Evolutionary conservation across 2,797 vertebrate species (phyloP), one percentile per base, ranked within the genome.

Genomic region (Labroides dimidiatus): DNA sequence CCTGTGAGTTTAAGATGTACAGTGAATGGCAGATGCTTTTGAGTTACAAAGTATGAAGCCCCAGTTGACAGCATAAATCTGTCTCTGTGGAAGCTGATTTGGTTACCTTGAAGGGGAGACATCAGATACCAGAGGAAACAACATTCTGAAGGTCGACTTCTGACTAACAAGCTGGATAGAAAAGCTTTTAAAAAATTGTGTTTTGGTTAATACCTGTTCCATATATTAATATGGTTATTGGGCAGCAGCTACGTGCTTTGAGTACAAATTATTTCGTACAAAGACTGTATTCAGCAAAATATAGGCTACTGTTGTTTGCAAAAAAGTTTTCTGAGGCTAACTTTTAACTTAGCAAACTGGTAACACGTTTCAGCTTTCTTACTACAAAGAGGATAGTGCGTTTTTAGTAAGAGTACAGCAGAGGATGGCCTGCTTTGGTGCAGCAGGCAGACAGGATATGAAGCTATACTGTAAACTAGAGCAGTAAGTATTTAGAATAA

Each of bases 141-240:
- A 44, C 15, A 69, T 63, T 62, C 51, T 50, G 42, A 39, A 37
- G 12, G 14, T 63, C 54, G 14, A 49, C 27, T 58, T 44, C 45
- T 64, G 24, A 58, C 43, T 13, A 64, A 62, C 62, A 64, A 17
- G 13, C 41, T 71, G 13, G 11, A 55, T 66, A 82, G 68, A 79
- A 84, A 77, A 81, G 58, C 45, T 39, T 67, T 58, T 59, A 6
- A 77, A 87, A 78, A 84, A 78, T 80, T 61, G 62, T 24, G 43
- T 56, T 44, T 51, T 64, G n/a, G 51, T 53, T 24, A 50, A 64
- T 47, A 68, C 45, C 20, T 61, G 10, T 57, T 76, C 63, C 61
- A 79, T 82, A 56, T 45, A 61, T 63, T 39, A 49, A 42, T 62
- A 56, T 73, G 43, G 50, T 57, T 43, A 45, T 21, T 60, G 50